phyloP scores from a whole-genome alignment of 2,888 invertebrate species.

The Tetranychus truncatus region DNA sequence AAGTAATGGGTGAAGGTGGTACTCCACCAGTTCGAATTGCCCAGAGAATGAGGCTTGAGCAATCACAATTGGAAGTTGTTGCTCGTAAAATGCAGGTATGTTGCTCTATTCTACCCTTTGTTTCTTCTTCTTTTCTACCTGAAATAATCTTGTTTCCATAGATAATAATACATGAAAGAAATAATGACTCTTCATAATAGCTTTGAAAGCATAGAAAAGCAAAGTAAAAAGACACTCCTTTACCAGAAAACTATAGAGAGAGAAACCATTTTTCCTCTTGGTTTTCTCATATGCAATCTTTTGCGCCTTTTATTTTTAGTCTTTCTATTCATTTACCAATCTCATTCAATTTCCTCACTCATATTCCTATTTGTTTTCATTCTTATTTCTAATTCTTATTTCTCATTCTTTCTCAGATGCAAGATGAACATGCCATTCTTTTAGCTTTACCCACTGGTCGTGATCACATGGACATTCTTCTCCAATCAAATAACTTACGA shows the following conservation, averaged over 20 bases:
- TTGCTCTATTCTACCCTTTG: neutral
- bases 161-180: neutral
- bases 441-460: slow-evolving; percentile 85
- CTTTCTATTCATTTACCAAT: too few relatives aligned
- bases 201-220: neutral
- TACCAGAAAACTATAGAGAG: neutral
- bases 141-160: slow-evolving; percentile 4
- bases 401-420: slow-evolving; percentile 44
- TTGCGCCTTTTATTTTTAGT: neutral
- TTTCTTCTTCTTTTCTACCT: neutral
- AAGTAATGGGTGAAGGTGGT: slow-evolving; percentile 53
- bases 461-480: slow-evolving; percentile 76
- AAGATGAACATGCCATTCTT: slow-evolving; percentile 86
- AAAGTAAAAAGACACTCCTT: neutral
- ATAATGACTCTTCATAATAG: neutral
- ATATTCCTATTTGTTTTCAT: neutral
- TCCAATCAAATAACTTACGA: slow-evolving; percentile 73
- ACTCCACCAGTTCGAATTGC: slow-evolving; percentile 75
- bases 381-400: neutral
- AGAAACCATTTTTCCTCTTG: neutral
- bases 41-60: slow-evolving; percentile 91
- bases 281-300: neutral
- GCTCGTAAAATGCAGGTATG: slow-evolving; percentile 69
- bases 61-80: slow-evolving; percentile 83
- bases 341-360: neutral